Percentiles rank a stretch among this genome's conserved stretches.
Conservation (phyloP, 2,113 vertebrate genomes). For the Charadrius vociferus region DNA sequence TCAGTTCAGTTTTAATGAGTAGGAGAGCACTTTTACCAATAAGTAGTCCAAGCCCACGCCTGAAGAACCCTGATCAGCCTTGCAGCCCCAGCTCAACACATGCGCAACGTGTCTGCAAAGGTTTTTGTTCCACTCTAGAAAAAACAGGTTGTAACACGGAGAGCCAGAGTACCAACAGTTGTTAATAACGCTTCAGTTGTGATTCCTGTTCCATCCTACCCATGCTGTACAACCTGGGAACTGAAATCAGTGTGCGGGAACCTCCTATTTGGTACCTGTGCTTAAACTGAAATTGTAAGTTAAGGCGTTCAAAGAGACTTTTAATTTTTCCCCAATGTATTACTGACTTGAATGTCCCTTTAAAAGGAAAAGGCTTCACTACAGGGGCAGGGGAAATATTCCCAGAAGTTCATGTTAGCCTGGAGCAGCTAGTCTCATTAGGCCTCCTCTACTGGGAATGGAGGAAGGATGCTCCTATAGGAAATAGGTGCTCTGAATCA, state of each 20-base stretch:
- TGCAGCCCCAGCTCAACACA: background rate
- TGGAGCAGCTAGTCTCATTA: constrained; percentile 22
- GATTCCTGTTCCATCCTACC: background rate
- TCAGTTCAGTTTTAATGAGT: background rate
- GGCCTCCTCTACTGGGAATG: background rate
- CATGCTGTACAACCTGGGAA: background rate
- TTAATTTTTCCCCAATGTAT: constrained; percentile 22
- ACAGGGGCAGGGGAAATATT: constrained; percentile 1
- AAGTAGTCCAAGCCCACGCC: background rate
- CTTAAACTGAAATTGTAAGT: background rate
- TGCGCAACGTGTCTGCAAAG: rapidly evolving
- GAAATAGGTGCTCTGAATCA: background rate
- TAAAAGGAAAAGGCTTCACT: constrained; percentile 13
- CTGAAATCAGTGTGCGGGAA: background rate
- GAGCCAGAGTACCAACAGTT: background rate
- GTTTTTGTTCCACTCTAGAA: background rate
- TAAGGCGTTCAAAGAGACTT: background rate
- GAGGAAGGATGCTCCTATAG: background rate
- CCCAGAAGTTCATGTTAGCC: constrained; percentile 6
- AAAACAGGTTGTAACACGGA: rapidly evolving
- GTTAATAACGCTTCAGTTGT: background rate
- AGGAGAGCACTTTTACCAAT: background rate
- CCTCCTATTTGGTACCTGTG: background rate
- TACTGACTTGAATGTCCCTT: background rate
- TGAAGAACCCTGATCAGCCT: background rate